Evolutionary conservation across 53 echinoderm and acorn worm species (phyloP).

Genomic region (Holothuria scabra): DNA sequence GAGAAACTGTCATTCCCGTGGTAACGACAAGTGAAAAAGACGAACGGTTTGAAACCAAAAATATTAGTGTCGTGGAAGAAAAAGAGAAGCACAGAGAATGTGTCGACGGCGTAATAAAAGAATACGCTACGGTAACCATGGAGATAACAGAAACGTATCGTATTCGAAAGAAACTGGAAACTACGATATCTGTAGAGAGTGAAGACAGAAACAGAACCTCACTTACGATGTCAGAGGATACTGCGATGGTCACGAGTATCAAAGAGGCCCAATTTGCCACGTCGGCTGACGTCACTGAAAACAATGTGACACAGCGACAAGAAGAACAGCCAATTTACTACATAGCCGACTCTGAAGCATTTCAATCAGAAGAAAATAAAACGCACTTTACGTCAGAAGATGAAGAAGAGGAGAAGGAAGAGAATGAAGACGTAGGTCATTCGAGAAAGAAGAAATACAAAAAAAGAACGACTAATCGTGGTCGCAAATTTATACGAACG

Average conservation of each 20-base stretch:
- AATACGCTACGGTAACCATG: conserved; percentile 32
- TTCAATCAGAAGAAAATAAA: background rate
- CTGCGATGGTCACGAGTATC: background rate
- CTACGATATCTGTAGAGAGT: conserved; percentile 1
- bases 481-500: conserved; percentile 12
- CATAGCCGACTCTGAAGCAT: background rate
- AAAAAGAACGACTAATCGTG: conserved; percentile 12
- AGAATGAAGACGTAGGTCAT: background rate
- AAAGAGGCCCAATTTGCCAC: background rate
- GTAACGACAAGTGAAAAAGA: conserved; percentile 10
- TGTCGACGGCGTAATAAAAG: conserved; percentile 19
- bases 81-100: conserved; percentile 9
- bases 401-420: background rate
- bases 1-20: background rate
- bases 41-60: conserved; percentile 19
- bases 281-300: background rate
- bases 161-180: conserved; percentile 8
- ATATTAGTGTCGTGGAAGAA: conserved; percentile 14
- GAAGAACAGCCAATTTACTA: too few species aligned
- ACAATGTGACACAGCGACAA: too few species aligned
- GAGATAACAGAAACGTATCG: conserved; percentile 14
- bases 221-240: too few species aligned
- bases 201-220: background rate
- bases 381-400: background rate
- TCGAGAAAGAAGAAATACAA: background rate